Percentiles rank a stretch among this genome's conserved stretches.
phyloP scores from a whole-genome alignment of 2,797 vertebrate genomes.

The Cheirogaleus major region DNA sequence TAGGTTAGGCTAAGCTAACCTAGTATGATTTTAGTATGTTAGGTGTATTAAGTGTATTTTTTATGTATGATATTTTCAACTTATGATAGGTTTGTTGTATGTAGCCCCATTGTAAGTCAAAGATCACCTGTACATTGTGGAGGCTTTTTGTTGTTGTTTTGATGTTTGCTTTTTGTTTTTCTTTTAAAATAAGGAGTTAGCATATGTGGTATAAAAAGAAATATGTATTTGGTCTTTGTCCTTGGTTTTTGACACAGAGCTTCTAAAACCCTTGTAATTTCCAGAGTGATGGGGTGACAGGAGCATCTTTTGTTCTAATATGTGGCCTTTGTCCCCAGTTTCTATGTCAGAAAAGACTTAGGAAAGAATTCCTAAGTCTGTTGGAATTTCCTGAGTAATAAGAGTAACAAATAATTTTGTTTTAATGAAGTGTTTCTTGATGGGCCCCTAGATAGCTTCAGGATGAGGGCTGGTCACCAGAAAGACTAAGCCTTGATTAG shows the following conservation, averaged over 20 bases:
- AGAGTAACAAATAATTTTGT: not conserved
- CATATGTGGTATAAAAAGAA: not conserved
- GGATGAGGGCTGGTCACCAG: not conserved
- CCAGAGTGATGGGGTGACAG: not conserved
- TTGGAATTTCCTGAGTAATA: not conserved
- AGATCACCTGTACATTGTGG: not conserved
- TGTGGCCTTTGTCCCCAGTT: not conserved
- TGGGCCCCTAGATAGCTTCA: not conserved
- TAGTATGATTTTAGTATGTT: not conserved
- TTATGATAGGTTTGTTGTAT: not conserved
- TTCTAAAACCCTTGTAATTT: not conserved
- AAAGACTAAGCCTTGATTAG: not conserved
- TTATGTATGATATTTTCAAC: not conserved
- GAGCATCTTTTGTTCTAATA: not conserved
- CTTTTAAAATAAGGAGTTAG: slow-evolving; percentile 44
- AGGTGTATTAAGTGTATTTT: not conserved
- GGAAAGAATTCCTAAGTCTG: not conserved
- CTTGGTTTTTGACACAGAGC: not conserved
- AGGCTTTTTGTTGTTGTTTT: slow-evolving; percentile 6
- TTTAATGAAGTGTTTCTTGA: not conserved
- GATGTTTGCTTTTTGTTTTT: slow-evolving; percentile 3
- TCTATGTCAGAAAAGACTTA: too few species aligned
- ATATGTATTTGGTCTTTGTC: not conserved
- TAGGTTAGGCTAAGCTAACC: not conserved
- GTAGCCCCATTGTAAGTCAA: not conserved